Percentiles rank a stretch among this genome's conserved stretches.
Conservation (phyloP, 2,113 vertebrate genomes). For the Apeltes quadracus region DNA sequence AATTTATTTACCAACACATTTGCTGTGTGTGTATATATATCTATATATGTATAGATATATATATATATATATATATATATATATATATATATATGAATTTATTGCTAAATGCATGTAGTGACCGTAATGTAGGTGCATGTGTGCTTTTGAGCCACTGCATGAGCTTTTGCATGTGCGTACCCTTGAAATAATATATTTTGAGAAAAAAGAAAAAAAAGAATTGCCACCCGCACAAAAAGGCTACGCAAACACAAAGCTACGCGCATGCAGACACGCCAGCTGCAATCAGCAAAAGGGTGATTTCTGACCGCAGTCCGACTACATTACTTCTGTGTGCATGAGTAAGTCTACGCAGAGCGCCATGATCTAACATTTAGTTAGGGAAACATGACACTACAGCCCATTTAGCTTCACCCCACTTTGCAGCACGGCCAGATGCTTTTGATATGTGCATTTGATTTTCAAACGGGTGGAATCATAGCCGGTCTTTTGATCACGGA, state of each 20-base stretch:
- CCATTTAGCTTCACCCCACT: conserved; percentile 52
- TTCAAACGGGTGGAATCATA: conserved; percentile 60
- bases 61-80: too few species aligned
- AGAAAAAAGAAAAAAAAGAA: conserved; percentile 23
- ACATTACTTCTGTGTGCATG: conserved; percentile 49
- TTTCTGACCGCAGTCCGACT: conserved; percentile 63
- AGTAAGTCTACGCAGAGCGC: conserved; percentile 49
- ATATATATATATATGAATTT: too few species aligned
- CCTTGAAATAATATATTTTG: conserved; percentile 20
- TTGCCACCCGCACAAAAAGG: conserved; percentile 43
- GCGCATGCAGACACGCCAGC: conserved; percentile 42
- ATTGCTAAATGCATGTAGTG: background rate
- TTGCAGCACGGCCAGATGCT: conserved; percentile 66
- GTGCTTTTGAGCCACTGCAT: background rate
- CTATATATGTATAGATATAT: too few species aligned
- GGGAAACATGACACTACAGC: conserved; percentile 68
- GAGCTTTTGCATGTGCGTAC: conserved; percentile 12
- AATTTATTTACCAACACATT: too few species aligned
- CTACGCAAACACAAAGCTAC: conserved; percentile 49
- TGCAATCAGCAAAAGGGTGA: conserved; percentile 63
- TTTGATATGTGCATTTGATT: conserved; percentile 71
- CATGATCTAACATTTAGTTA: conserved; percentile 63
- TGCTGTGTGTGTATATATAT: too few species aligned
- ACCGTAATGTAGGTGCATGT: background rate
- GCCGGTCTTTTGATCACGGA: conserved; percentile 69